Evolutionary conservation across 2,888 invertebrate species (phyloP), one percentile per base, ranked within the genome.

Genomic region (Falcaria lacertinaria): DNA sequence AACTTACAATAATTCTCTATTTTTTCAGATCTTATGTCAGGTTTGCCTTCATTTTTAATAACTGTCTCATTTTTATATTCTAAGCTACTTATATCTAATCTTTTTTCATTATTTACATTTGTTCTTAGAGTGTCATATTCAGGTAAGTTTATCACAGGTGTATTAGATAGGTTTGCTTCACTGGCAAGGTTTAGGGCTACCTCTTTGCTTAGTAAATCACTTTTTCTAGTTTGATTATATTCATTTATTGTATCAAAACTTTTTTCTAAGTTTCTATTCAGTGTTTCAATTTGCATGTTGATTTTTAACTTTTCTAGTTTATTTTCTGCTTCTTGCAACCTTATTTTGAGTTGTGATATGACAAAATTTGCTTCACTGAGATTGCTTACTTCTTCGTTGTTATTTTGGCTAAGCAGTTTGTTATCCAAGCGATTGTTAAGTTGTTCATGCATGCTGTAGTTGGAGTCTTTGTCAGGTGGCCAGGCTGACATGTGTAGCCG

Each of bases 401-500:
- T 83, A 42, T 80, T 85, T 62, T 76, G 78, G 42, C 57, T 77
- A 46, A 58, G 61, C 46, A 66, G 71, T 49, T 72, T 71, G 45
- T 70, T 74, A 45, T 80, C 80, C 45, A 73, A 51, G 42, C 63
- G 57, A 33, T 58, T 59, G 34, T 49, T 43, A 6, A 60, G 41
- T 41, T 72, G 71, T 46, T 81, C 79, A 42, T 74, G 71, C 15
- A 69, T 52, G 15, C 69, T 53, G 54, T 60, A 69, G 33, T 61
- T 59, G 0, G 59, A 47, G 14, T 83, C 79, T 57, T 74, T 79
- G 42, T 86, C 83, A 7, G 94, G 94, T 0, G 96, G 95, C 95
- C 96, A 95, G 28, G 93, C 90, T 0, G 92, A 83, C 47, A 92
- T 91, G 54, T 94, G 93, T 38, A 96, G 84, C 68, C 93, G 92